Conservation (phyloP, 2,797 vertebrate species). For the Microctenopoma stevenorrisi region DNA sequence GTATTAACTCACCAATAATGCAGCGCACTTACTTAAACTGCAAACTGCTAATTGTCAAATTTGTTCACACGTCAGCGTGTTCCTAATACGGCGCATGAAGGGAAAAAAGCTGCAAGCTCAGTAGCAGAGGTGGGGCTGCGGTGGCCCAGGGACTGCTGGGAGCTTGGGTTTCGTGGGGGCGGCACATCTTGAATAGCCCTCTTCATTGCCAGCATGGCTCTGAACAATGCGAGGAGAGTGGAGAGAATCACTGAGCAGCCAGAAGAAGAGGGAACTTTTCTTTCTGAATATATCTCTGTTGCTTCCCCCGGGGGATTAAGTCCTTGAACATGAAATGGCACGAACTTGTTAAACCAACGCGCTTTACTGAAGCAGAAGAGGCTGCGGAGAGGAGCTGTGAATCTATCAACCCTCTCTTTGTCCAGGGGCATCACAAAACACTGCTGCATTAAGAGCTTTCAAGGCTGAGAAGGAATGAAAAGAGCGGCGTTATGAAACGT, state of each 20-base stretch:
- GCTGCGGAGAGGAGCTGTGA: conserved; percentile 44
- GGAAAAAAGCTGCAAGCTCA: conserved; percentile 61
- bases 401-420: conserved; percentile 60
- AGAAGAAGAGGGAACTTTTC: conserved; percentile 35
- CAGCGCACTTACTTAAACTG: conserved; percentile 64
- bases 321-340: conserved; percentile 63
- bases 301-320: conserved; percentile 67
- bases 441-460: conserved; percentile 37
- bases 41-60: conserved; percentile 77
- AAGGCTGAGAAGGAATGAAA: conserved; percentile 39
- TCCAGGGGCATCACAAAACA: conserved; percentile 52
- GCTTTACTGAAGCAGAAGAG: conserved; percentile 75
- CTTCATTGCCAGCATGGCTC: conserved; percentile 16
- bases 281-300: conserved; percentile 46
- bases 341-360: conserved; percentile 74
- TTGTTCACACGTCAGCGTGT: conserved; percentile 78
- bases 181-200: conserved; percentile 36
- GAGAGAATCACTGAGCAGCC: conserved; percentile 36
- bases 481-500: conserved; percentile 3
- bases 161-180: conserved; percentile 25
- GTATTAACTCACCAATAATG: conserved; percentile 56
- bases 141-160: conserved; percentile 22
- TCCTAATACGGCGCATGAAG: conserved; percentile 68
- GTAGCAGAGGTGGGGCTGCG: conserved; percentile 44
- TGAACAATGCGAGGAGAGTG: conserved; percentile 38